Percentiles rank a stretch among this genome's conserved stretches.
These are phyloP conservation scores for Lamprologus tigripictilis DNA, from an alignment of 2,113 vertebrate genomes.

Conservation along the genomic window DNA sequence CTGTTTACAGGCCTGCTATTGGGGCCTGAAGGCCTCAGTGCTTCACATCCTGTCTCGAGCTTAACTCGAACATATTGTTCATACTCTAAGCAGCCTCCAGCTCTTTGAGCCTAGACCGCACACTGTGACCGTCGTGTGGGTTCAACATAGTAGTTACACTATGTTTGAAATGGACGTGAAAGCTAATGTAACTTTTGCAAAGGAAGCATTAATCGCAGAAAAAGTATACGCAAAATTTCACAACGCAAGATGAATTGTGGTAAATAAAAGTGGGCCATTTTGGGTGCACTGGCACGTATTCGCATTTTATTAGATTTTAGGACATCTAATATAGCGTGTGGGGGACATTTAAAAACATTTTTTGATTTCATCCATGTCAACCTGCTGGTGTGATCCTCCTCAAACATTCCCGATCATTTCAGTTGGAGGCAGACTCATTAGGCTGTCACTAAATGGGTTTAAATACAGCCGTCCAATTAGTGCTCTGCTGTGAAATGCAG, in stretches of 20 bases:
- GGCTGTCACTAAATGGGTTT: conserved; percentile 70
- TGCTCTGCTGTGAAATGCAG: conserved; percentile 66
- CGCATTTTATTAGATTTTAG: conserved; percentile 22
- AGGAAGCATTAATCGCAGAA: neutral
- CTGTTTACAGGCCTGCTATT: conserved; percentile 53
- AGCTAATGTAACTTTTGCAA: neutral
- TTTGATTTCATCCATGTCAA: conserved; percentile 38
- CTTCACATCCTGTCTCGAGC: conserved; percentile 55
- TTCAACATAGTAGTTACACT: neutral
- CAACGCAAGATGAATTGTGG: neutral
- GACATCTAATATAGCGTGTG: neutral
- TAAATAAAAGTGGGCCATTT: neutral
- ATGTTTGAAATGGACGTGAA: neutral
- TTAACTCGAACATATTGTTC: conserved; percentile 68
- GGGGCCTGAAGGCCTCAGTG: conserved; percentile 56
- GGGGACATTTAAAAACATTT: neutral
- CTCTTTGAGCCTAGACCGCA: conserved; percentile 12
- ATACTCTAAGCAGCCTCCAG: conserved; percentile 42
- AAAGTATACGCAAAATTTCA: neutral
- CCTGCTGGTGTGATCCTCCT: conserved; percentile 49
- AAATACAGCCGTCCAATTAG: conserved; percentile 73
- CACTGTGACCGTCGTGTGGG: neutral
- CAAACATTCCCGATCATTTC: conserved; percentile 53
- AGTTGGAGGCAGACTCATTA: conserved; percentile 66
- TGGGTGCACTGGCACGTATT: neutral